A percentile compares a stretch with the other conserved stretches of the same genome.
phyloP scores from a whole-genome alignment of 2,797 vertebrate species.

The Hipposideros larvatus region DNA sequence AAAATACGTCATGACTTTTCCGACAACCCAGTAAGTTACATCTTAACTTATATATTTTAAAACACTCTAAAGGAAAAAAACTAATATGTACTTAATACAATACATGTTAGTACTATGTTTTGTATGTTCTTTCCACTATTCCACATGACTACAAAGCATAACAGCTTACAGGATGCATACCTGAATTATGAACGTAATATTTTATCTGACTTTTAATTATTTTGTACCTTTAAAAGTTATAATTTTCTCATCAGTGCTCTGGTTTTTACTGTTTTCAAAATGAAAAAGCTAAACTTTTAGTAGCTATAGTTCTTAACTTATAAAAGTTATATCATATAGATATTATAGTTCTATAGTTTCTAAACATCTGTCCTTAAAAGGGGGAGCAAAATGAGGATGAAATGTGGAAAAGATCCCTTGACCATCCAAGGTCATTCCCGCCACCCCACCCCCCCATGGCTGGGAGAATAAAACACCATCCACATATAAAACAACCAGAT shows the following conservation, averaged over 20 bases:
- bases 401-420: background rate
- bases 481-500: background rate
- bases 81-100: background rate
- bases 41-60: conserved; percentile 37
- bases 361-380: conserved; percentile 27
- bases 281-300: conserved; percentile 34
- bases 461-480: background rate
- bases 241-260: background rate
- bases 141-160: background rate
- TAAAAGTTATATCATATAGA: background rate
- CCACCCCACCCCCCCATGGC: too few relatives aligned
- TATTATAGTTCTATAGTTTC: conserved; percentile 15
- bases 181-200: conserved; percentile 29
- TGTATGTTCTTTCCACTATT: background rate
- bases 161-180: background rate
- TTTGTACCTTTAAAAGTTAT: conserved; percentile 25
- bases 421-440: background rate
- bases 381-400: background rate
- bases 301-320: conserved; percentile 33
- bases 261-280: conserved; percentile 44
- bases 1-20: too few relatives aligned
- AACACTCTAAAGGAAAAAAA: conserved; percentile 31
- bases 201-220: background rate
- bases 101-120: background rate
- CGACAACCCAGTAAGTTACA: background rate